A percentile compares a stretch with the other conserved stretches of the same genome.
These are phyloP conservation scores for Malaclemys terrapin DNA, from an alignment of 2,113 vertebrate species.

Conservation along the genomic window DNA sequence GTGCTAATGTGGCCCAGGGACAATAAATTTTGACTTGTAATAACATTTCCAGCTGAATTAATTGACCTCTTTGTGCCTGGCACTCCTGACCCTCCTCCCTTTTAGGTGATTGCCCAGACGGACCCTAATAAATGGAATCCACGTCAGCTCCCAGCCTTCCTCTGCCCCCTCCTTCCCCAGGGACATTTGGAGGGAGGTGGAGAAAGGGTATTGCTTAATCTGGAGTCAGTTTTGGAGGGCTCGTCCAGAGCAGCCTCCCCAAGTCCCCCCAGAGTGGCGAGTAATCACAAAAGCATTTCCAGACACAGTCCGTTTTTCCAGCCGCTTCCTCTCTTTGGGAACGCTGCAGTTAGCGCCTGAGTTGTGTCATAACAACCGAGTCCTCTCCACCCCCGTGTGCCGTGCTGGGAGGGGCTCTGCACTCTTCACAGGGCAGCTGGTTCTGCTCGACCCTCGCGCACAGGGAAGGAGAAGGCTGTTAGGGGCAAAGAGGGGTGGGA, in stretches of 20 bases:
- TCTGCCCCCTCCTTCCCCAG: neutral
- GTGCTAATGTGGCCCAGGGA: constrained; percentile 72
- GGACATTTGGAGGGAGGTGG: neutral
- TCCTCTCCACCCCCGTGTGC: neutral
- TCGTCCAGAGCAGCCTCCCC: neutral
- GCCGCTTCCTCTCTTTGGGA: neutral
- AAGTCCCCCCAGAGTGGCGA: neutral
- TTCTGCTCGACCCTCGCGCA: neutral
- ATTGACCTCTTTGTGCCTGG: constrained; percentile 73
- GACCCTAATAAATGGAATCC: constrained; percentile 7
- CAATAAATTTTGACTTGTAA: constrained; percentile 78
- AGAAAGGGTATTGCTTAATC: constrained; percentile 15
- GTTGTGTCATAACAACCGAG: neutral
- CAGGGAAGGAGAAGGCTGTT: neutral
- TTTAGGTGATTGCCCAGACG: constrained; percentile 16
- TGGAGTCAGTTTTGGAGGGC: neutral
- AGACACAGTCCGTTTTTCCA: neutral
- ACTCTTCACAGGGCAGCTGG: neutral
- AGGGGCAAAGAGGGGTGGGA: neutral
- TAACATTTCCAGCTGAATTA: constrained; percentile 77
- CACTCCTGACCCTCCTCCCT: constrained; percentile 53
- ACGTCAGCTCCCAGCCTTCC: neutral
- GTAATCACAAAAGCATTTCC: neutral
- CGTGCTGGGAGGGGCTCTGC: neutral
- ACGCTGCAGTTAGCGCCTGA: neutral